Conservation (phyloP, 2,888 invertebrate genomes). For the Noctua janthina region DNA sequence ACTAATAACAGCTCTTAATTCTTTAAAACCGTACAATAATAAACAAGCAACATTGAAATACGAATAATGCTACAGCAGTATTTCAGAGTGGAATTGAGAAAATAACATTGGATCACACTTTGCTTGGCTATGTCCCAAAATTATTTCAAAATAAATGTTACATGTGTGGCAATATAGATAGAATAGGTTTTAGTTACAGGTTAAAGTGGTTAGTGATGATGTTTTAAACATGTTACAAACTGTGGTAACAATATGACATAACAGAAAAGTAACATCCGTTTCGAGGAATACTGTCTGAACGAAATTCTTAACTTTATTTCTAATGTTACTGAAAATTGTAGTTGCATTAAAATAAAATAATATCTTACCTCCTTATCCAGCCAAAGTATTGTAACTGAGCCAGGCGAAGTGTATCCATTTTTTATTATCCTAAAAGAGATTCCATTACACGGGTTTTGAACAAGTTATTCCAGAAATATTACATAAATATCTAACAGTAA, state of each 20-base stretch:
- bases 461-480: slow-evolving; percentile 36
- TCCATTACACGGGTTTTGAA: slow-evolving; percentile 36
- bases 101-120: slow-evolving; percentile 22
- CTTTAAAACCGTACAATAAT: slow-evolving; percentile 43
- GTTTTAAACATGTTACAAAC: background rate
- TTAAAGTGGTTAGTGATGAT: background rate
- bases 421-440: slow-evolving; percentile 42
- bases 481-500: slow-evolving; percentile 26
- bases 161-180: background rate
- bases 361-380: slow-evolving; percentile 13
- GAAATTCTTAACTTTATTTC: background rate
- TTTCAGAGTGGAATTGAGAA: background rate
- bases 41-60: slow-evolving; percentile 17
- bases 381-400: slow-evolving; percentile 5
- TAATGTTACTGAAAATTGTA: background rate
- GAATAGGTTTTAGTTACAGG: background rate
- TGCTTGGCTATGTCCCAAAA: slow-evolving; percentile 18
- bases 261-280: background rate
- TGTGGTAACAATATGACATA: background rate
- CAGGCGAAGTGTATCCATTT: slow-evolving; percentile 33
- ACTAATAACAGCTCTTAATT: slow-evolving; percentile 68
- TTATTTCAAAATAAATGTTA: background rate
- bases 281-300: background rate
- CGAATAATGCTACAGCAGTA: slow-evolving; percentile 2
- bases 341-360: background rate